Conservation (phyloP, 1,140 invertebrate genomes). For the Lepidurus couesii region DNA sequence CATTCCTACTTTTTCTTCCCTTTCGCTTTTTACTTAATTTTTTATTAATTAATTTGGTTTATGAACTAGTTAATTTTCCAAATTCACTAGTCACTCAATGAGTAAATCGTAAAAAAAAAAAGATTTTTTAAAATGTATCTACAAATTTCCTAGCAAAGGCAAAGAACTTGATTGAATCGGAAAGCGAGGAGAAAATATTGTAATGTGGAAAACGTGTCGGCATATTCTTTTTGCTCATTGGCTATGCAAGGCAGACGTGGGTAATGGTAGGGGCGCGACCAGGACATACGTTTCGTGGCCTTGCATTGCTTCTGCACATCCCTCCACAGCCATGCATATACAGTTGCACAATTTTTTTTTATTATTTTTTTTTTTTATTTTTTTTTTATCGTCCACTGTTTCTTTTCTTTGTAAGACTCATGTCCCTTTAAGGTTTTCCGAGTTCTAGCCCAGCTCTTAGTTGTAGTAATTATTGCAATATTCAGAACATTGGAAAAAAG, state of each 20-base stretch:
- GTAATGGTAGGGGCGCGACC: constrained; percentile 17
- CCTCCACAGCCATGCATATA: neutral
- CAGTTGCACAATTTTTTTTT: neutral
- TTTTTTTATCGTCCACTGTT: neutral
- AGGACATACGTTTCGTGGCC: neutral
- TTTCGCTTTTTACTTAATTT: no score
- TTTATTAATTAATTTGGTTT: no score
- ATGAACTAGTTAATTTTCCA: no score
- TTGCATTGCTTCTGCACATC: constrained; percentile 6
- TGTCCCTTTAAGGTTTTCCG: no score
- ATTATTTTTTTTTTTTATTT: no score
- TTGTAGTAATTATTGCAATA: no score
- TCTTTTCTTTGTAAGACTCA: neutral
- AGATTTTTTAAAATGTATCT: no score
- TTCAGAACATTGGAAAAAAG: neutral
- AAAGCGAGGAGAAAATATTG: constrained; percentile 5
- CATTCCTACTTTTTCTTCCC: no score
- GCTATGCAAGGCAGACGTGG: constrained; percentile 3
- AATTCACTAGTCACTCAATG: no score
- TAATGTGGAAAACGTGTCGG: constrained; percentile 15
- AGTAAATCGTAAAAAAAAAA: no score
- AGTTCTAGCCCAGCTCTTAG: no score
- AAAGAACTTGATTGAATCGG: neutral
- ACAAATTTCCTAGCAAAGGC: no score
- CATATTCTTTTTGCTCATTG: constrained; percentile 6